These are phyloP conservation scores for Rhabdomys pumilio DNA, from an alignment of 2,797 vertebrate genomes.

Conservation along the genomic window DNA sequence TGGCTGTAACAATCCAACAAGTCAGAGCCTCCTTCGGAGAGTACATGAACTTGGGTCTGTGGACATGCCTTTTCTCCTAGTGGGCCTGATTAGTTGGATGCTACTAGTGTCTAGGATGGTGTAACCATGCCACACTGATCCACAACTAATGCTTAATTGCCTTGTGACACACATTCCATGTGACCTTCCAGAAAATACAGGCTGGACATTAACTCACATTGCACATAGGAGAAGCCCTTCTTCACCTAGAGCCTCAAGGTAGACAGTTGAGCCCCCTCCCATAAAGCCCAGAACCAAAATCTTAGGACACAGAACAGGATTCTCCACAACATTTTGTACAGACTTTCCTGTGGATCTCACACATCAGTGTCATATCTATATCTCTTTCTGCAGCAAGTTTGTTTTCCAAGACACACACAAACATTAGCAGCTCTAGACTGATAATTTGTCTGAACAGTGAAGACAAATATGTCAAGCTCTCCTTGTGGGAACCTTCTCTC, in stretches of 20 bases:
- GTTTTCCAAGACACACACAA: not conserved
- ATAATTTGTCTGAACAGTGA: not conserved
- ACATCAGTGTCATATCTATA: fast-evolving
- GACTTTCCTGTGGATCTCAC: not conserved
- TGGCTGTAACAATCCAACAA: not conserved
- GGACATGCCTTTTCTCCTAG: not conserved
- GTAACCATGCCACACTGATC: not conserved
- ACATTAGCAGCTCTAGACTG: not conserved
- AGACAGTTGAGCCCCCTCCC: no score
- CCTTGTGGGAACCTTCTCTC: not conserved
- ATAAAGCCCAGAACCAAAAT: not conserved
- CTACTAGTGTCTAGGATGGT: not conserved
- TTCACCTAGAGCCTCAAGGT: not conserved
- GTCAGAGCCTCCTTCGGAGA: no score
- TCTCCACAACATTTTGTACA: not conserved
- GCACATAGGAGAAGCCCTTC: not conserved
- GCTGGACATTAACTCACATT: not conserved
- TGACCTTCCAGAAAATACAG: not conserved
- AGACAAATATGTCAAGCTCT: not conserved
- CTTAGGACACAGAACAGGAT: not conserved
- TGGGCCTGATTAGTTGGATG: not conserved
- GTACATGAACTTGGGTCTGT: not conserved
- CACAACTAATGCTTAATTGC: not conserved
- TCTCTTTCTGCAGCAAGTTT: no score
- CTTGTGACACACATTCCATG: fast-evolving